phyloP scores from a whole-genome alignment of 1,140 invertebrate species.

The Melanaphis sacchari region DNA sequence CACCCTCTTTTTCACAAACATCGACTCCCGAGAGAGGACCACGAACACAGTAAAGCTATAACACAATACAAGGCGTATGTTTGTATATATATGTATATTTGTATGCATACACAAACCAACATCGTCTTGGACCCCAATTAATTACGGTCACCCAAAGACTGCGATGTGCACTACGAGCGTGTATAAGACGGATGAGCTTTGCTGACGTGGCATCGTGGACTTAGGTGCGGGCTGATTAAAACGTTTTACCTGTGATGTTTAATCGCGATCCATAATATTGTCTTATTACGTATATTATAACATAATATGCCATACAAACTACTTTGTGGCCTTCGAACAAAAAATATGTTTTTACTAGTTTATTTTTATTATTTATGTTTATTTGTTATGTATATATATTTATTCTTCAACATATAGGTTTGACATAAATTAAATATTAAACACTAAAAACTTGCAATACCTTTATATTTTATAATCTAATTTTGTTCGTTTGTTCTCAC shows the following conservation, averaged over 20 bases:
- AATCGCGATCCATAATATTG: neutral
- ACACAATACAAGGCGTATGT: neutral
- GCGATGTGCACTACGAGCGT: neutral
- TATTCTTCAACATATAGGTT: no score
- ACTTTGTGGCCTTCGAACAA: no score
- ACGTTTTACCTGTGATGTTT: neutral
- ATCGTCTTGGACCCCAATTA: neutral
- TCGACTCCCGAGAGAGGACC: no score
- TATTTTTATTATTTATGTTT: no score
- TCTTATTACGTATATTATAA: neutral
- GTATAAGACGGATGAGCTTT: constrained; percentile 25
- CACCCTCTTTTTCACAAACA: no score
- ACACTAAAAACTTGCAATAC: no score
- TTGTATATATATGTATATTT: neutral
- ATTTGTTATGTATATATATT: no score
- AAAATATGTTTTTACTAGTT: no score
- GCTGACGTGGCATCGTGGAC: no score
- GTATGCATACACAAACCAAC: neutral
- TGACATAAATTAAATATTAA: no score
- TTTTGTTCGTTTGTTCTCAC: no score
- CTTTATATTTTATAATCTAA: no score
- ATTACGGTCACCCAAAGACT: constrained; percentile 32
- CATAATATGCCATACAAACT: neutral
- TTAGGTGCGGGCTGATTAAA: constrained; percentile 9
- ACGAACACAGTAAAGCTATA: neutral